These are phyloP conservation scores for Isaurus tuberculatus DNA, from an alignment of 92 coral and sea anemone genomes.

Conservation along the genomic window DNA sequence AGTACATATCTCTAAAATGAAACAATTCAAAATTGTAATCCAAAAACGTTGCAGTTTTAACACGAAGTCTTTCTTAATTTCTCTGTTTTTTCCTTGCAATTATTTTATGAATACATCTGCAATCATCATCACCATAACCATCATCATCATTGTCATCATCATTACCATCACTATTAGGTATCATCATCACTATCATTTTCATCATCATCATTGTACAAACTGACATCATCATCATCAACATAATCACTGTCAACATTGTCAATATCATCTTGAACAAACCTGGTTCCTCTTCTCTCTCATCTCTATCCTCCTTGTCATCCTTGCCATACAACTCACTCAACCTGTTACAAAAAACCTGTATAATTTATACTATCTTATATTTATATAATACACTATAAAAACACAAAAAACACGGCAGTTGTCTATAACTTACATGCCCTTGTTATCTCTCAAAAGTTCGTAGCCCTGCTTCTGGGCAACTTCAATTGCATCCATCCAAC, in stretches of 20 bases:
- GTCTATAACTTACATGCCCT: slow-evolving; percentile 88
- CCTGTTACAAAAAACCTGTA: slow-evolving; percentile 52
- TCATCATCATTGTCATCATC: too few relatives aligned
- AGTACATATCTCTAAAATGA: too few relatives aligned
- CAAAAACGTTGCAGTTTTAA: too few relatives aligned
- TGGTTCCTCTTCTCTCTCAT: slow-evolving; percentile 80
- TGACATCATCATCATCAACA: neutral
- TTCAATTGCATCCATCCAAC: slow-evolving; percentile 99
- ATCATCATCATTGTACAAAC: too few relatives aligned
- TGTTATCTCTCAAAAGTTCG: slow-evolving; percentile 87
- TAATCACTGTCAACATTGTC: neutral
- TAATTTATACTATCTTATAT: neutral
- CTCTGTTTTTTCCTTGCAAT: too few relatives aligned
- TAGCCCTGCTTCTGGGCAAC: slow-evolving; percentile 98
- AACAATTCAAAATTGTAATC: too few relatives aligned
- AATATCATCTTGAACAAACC: neutral
- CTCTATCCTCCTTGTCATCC: slow-evolving; percentile 78
- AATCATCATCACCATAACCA: too few relatives aligned
- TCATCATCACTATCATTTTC: neutral
- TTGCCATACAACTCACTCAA: slow-evolving; percentile 96
- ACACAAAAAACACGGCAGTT: neutral
- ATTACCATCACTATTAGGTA: too few relatives aligned
- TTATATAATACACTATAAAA: too few relatives aligned
- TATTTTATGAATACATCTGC: too few relatives aligned
- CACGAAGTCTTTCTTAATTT: too few relatives aligned